Conservation (phyloP, 2,113 vertebrate genomes). For the Grantiella picta region DNA sequence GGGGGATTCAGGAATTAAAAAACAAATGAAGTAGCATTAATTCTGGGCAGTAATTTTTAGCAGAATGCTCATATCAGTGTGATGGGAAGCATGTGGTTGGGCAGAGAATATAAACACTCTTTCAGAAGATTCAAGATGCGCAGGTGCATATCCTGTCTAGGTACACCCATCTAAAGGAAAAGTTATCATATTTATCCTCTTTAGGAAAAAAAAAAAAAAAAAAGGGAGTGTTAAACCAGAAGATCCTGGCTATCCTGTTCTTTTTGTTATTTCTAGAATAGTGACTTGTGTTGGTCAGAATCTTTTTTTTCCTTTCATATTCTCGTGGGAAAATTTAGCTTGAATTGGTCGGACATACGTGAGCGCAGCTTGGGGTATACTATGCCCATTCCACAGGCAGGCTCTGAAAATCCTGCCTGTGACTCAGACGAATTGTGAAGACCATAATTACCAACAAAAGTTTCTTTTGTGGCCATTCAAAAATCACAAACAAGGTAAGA, state of each 20-base stretch:
- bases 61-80: background rate
- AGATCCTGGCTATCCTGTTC: background rate
- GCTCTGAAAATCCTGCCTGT: conserved; percentile 42
- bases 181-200: background rate
- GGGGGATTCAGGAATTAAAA: background rate
- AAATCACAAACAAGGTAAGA: conserved; percentile 35
- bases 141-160: conserved; percentile 4
- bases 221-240: background rate
- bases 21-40: background rate
- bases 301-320: conserved; percentile 45
- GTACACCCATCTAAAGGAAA: background rate
- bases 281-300: conserved; percentile 30
- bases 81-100: background rate
- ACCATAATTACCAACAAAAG: conserved; percentile 30
- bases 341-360: conserved; percentile 27
- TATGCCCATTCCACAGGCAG: background rate
- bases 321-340: conserved; percentile 50
- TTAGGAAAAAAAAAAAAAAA: background rate
- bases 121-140: background rate
- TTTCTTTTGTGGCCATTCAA: conserved; percentile 52
- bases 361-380: conserved; percentile 30
- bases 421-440: conserved; percentile 25
- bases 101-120: background rate
- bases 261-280: conserved; percentile 38
- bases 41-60: background rate